These are phyloP conservation scores for Sphecodes monilicornis DNA, from an alignment of 2,888 invertebrate genomes.

Conservation along the genomic window DNA sequence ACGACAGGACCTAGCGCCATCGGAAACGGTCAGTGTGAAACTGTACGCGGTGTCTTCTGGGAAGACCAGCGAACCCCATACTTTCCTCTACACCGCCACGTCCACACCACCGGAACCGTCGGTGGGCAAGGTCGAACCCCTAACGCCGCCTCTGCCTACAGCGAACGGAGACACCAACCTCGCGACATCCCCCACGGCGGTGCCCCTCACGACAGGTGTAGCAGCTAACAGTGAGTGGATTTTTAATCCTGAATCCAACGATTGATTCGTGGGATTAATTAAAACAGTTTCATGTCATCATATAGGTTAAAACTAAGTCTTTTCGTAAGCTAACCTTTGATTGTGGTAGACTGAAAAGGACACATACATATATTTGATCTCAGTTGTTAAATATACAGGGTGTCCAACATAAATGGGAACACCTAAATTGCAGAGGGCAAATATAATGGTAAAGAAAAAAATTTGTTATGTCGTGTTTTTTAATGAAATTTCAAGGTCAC, in stretches of 20 bases:
- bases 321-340: no score
- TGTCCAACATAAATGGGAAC: no score
- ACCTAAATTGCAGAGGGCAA: no score
- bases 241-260: not conserved
- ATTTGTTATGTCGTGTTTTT: no score
- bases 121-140: constrained; percentile 78
- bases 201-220: constrained; percentile 72
- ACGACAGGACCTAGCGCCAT: constrained; percentile 87
- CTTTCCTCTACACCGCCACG: constrained; percentile 90
- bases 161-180: constrained; percentile 74
- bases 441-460: no score
- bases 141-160: constrained; percentile 79
- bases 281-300: not conserved
- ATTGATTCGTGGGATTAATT: not conserved
- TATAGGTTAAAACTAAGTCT: not conserved
- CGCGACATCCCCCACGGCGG: constrained; percentile 70
- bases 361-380: no score
- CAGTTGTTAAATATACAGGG: no score
- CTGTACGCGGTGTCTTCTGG: constrained; percentile 93
- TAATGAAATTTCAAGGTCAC: no score
- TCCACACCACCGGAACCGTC: constrained; percentile 79
- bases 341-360: no score
- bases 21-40: constrained; percentile 90
- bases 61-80: constrained; percentile 94
- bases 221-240: constrained; percentile 72